A percentile compares a stretch with the other conserved stretches of the same genome.
Conservation (phyloP, 2,888 invertebrate genomes). For the Dasysyrphus albostriatus region DNA sequence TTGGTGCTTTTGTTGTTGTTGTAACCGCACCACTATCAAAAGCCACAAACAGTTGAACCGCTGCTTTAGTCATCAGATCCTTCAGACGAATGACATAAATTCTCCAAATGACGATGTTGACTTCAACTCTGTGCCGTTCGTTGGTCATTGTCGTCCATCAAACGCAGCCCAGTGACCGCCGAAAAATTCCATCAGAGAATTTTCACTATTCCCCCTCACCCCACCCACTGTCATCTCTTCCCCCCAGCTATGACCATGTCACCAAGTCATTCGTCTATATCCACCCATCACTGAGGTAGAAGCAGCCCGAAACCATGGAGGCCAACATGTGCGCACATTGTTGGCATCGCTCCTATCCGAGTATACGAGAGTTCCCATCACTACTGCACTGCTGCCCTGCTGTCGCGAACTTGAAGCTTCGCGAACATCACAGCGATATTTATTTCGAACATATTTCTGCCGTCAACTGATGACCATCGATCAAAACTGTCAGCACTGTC, state of each 20-base stretch:
- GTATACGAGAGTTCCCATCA: slow-evolving; percentile 40
- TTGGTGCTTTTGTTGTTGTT: background rate
- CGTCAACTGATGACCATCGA: slow-evolving; percentile 80
- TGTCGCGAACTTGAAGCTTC: slow-evolving; percentile 57
- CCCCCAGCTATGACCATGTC: slow-evolving; percentile 24
- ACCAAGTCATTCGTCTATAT: slow-evolving; percentile 36
- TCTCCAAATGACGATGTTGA: slow-evolving; percentile 72
- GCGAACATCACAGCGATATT: slow-evolving; percentile 71
- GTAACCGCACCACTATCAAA: slow-evolving; percentile 30
- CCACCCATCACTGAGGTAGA: background rate
- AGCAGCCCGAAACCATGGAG: slow-evolving; percentile 13
- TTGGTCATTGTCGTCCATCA: slow-evolving; percentile 64
- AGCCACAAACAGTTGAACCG: slow-evolving; percentile 21
- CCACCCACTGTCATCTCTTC: background rate
- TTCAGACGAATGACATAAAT: slow-evolving; percentile 62
- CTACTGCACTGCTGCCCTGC: slow-evolving; percentile 23
- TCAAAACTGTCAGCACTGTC: slow-evolving; percentile 82
- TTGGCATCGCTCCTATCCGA: slow-evolving; percentile 50
- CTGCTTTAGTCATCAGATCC: slow-evolving; percentile 37
- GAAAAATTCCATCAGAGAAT: slow-evolving; percentile 67
- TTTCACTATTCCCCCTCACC: slow-evolving; percentile 45
- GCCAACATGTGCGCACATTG: slow-evolving; percentile 61
- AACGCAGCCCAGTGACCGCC: slow-evolving; percentile 55
- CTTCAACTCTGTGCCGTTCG: slow-evolving; percentile 60
- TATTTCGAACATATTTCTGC: slow-evolving; percentile 74